Evolutionary conservation across 2,797 vertebrate species (phyloP).

Genomic region (Mycteria americana): DNA sequence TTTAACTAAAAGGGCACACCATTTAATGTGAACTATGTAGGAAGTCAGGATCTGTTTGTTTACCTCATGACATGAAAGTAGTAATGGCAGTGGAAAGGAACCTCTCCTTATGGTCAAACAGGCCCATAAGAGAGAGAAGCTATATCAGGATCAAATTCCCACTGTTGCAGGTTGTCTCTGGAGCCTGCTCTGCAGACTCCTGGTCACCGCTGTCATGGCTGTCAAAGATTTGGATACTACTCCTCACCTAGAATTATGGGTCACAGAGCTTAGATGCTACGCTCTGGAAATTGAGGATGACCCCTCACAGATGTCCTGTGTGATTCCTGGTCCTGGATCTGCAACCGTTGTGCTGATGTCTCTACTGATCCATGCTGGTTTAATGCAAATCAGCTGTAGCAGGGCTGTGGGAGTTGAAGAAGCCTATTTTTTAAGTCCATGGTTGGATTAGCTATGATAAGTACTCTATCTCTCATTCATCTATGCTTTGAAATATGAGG

Average conservation of each 20-base stretch:
- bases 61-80: neutral
- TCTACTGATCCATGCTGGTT: neutral
- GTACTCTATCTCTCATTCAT: neutral
- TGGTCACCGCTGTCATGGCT: neutral
- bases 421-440: neutral
- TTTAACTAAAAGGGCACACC: neutral
- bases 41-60: neutral
- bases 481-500: neutral
- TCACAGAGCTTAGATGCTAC: neutral
- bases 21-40: neutral
- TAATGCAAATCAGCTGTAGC: neutral
- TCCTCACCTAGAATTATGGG: neutral
- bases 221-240: neutral
- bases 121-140: rapidly evolving
- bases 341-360: neutral
- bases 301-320: neutral
- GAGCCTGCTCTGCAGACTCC: neutral
- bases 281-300: neutral
- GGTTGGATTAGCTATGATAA: neutral
- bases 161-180: neutral
- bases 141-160: neutral
- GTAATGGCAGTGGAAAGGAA: neutral
- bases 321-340: neutral
- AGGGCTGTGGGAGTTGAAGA: neutral
- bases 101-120: neutral